Percentiles rank a stretch among this genome's conserved stretches.
Evolutionary conservation across 2,797 vertebrate species (phyloP).

Genomic region (Diglossa cyanea): DNA sequence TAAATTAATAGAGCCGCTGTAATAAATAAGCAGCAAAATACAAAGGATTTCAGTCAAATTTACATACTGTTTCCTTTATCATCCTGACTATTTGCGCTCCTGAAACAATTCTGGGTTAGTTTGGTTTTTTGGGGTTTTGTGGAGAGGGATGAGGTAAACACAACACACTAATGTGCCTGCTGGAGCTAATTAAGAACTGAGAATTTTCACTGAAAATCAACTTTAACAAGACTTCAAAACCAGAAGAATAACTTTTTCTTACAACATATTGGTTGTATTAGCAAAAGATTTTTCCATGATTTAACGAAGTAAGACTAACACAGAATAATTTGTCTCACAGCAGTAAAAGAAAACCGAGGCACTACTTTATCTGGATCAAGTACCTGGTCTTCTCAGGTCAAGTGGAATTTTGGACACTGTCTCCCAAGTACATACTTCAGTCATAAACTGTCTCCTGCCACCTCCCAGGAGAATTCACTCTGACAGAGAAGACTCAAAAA

Average conservation of each 20-base stretch:
- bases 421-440: not conserved
- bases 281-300: not conserved
- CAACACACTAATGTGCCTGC: not conserved
- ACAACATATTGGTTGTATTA: not conserved
- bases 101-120: not conserved
- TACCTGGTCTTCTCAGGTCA: not conserved
- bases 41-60: not conserved
- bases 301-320: not conserved
- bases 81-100: not conserved
- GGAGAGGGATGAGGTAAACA: not conserved
- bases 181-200: not conserved
- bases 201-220: not conserved
- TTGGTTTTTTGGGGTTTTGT: not conserved
- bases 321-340: not conserved
- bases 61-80: not conserved
- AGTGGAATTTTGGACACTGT: not conserved
- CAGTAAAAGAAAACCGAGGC: not conserved
- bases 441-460: not conserved
- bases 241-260: not conserved
- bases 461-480: not conserved
- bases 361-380: not conserved
- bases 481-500: not conserved
- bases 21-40: not conserved
- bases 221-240: not conserved
- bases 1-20: not conserved